Base-by-base conservation (phyloP, 2,113 vertebrate species). In the Chamaea fasciata region DNA sequence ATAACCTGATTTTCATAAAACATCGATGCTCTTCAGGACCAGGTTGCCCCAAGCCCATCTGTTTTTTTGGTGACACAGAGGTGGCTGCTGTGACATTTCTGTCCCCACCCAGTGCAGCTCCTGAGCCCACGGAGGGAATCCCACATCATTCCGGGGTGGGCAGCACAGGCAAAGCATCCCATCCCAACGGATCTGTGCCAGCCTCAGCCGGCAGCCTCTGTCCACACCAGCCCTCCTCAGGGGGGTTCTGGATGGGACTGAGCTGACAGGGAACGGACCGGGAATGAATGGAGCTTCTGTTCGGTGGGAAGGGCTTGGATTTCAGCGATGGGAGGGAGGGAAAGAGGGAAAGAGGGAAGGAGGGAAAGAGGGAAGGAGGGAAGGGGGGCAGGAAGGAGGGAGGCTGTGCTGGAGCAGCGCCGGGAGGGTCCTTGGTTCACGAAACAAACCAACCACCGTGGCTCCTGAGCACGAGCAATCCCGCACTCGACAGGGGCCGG, bases 361-460 rank as follows among this genome's bases (percentile, higher is more conserved):
- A 12, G 10, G 28, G 52, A 53, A 7, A 18, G 52, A 19, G 8
- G 19, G 53, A 56, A 14, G 49, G 49, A 22, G 9, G 7, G 49
- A 27, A 15, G 14, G 26, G 15, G 47, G 22, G 47, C 23, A 31
- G 26, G 9, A 86, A 33, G 50, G 60, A 59, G 23, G 35, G 35
- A 71, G 35, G 47, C 4, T 0, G 81, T 4, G 28, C 71, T 47
- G 86, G 70, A 90, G 70, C 88, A 76, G 78, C 5, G 4, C 50
- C 13, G 2, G 65, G 89, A 92, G 77, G 83, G 81, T 69, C 74
- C 41, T 87, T 53, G 94, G 44, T 79, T 84, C 73, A 82, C 84
- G 65, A 87, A 87, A 64, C 92, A 96, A 94, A 94, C 62, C 26
- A 91, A 90, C 57, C 82, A 15, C 87, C 60, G 74, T 31, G 81